These are phyloP conservation scores for Girardia tigrina DNA, from an alignment of 2,888 invertebrate species.

Conservation along the genomic window DNA sequence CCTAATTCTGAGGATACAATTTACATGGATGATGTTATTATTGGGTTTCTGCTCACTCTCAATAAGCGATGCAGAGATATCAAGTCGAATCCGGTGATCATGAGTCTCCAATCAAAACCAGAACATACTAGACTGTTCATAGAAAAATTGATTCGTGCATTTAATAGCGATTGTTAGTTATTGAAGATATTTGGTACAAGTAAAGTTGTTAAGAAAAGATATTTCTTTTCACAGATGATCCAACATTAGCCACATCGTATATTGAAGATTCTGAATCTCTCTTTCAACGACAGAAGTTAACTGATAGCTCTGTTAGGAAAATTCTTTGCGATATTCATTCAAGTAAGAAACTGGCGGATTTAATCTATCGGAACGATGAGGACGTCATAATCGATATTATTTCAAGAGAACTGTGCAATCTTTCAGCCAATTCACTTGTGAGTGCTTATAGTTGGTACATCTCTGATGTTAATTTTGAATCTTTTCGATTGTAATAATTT, in stretches of 20 bases:
- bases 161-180: slow-evolving; percentile 28
- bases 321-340: slow-evolving; percentile 73
- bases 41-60: slow-evolving; percentile 3
- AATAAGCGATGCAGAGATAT: background rate
- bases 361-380: slow-evolving; percentile 85
- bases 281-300: background rate
- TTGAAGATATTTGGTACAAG: background rate
- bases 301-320: slow-evolving; percentile 67
- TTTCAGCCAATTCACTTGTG: slow-evolving; percentile 58
- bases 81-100: background rate
- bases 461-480: no score
- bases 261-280: slow-evolving; percentile 27
- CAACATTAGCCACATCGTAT: background rate
- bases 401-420: slow-evolving; percentile 72
- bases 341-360: slow-evolving; percentile 63
- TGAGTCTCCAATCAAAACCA: background rate
- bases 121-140: slow-evolving; percentile 24
- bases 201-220: background rate
- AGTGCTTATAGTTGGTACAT: no score
- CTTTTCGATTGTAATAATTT: no score
- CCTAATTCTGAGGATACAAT: background rate
- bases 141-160: slow-evolving; percentile 28
- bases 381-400: slow-evolving; percentile 84
- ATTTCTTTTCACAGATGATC: slow-evolving; percentile 27
- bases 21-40: background rate